phyloP scores from a whole-genome alignment of 2,888 invertebrate genomes.

The Leucozona laternaria region DNA sequence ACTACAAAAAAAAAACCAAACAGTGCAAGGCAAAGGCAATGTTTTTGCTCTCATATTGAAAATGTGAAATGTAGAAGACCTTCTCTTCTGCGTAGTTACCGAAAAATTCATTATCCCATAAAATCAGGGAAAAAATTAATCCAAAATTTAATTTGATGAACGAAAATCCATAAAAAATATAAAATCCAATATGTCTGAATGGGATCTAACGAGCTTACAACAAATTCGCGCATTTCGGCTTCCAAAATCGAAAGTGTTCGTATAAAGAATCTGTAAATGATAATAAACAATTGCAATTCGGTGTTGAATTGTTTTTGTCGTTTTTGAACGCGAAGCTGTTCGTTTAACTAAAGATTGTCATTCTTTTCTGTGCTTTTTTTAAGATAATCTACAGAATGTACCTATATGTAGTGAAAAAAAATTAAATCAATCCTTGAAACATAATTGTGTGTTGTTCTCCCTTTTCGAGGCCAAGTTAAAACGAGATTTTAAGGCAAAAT shows the following conservation, averaged over 20 bases:
- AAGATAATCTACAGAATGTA: background rate
- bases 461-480: constrained; percentile 51
- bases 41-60: constrained; percentile 74
- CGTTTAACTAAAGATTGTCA: background rate
- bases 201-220: constrained; percentile 21
- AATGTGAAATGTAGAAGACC: constrained; percentile 75
- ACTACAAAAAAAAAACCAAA: constrained; percentile 48
- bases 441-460: constrained; percentile 29
- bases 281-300: constrained; percentile 23
- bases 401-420: constrained; percentile 5
- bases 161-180: constrained; percentile 20
- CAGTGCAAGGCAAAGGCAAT: constrained; percentile 60
- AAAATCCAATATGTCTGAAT: constrained; percentile 48
- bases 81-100: constrained; percentile 75
- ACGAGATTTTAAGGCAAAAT: constrained; percentile 25
- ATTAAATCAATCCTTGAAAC: constrained; percentile 16
- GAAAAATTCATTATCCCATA: constrained; percentile 73
- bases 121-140: constrained; percentile 26
- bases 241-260: constrained; percentile 49
- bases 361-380: background rate
- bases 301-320: background rate
- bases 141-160: constrained; percentile 42
- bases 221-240: constrained; percentile 56
- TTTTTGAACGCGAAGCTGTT: background rate
- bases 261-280: constrained; percentile 26